Conservation (phyloP, 2,113 vertebrate genomes). For the Merops nubicus region DNA sequence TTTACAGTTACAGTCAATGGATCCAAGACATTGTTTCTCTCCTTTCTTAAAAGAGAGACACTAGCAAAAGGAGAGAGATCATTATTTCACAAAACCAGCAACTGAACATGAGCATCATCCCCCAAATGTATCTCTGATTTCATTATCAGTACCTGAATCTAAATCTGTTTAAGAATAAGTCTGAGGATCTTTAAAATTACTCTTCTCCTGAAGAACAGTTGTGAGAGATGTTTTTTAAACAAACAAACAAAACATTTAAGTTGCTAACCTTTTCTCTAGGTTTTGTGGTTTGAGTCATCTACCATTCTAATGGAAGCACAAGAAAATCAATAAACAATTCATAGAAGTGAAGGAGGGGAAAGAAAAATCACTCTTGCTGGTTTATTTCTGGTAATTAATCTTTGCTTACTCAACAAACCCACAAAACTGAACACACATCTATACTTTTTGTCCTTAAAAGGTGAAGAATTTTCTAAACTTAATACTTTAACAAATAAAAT, state of each 20-base stretch:
- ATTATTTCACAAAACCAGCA: not conserved
- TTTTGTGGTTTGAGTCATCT: not conserved
- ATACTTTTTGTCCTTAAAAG: not conserved
- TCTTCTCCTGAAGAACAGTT: not conserved
- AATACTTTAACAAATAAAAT: not conserved
- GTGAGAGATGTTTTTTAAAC: not conserved
- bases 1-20: not conserved
- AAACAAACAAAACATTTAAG: not conserved
- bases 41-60: not conserved
- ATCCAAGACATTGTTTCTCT: not conserved
- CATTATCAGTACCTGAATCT: not conserved
- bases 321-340: not conserved
- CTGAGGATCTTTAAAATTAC: not conserved
- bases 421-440: not conserved
- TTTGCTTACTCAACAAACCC: not conserved
- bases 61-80: not conserved
- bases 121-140: not conserved
- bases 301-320: not conserved
- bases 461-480: not conserved
- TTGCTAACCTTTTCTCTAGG: not conserved
- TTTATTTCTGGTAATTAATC: not conserved
- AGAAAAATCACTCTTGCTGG: not conserved
- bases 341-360: not conserved
- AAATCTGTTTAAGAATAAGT: not conserved
- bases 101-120: not conserved